These are phyloP conservation scores for Erebia aethiops DNA, from an alignment of 2,888 invertebrate genomes.

Conservation along the genomic window DNA sequence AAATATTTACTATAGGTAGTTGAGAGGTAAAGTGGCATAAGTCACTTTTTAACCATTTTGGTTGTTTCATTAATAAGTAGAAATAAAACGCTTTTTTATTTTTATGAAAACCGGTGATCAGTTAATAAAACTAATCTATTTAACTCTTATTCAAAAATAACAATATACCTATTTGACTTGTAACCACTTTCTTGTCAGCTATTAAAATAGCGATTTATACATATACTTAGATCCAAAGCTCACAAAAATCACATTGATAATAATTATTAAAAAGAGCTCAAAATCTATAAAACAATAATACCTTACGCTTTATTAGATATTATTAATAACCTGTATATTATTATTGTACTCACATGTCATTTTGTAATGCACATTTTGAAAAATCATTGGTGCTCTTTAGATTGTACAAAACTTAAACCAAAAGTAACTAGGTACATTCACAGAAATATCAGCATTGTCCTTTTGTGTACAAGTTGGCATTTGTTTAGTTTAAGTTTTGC, in stretches of 20 bases:
- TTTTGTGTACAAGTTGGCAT: not conserved
- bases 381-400: constrained; percentile 21
- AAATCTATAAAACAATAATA: constrained; percentile 71
- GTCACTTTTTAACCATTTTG: not conserved
- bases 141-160: not conserved
- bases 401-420: not conserved
- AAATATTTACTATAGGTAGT: not conserved
- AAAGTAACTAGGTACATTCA: not conserved
- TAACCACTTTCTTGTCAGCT: not conserved
- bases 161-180: not conserved
- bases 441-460: not conserved
- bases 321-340: constrained; percentile 32
- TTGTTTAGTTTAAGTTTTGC: not conserved
- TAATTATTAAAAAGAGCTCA: constrained; percentile 50
- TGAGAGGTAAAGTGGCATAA: constrained; percentile 9
- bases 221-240: constrained; percentile 28
- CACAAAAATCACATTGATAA: constrained; percentile 26
- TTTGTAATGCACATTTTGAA: constrained; percentile 65
- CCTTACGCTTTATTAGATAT: constrained; percentile 75
- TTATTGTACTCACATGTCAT: constrained; percentile 44
- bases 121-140: too few relatives aligned
- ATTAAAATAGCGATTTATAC: constrained; percentile 13
- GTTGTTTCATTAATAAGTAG: not conserved
- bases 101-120: too few relatives aligned
- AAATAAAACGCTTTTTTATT: too few relatives aligned